phyloP scores from a whole-genome alignment of 2,888 invertebrate genomes.

The Tenthredo distinguenda region DNA sequence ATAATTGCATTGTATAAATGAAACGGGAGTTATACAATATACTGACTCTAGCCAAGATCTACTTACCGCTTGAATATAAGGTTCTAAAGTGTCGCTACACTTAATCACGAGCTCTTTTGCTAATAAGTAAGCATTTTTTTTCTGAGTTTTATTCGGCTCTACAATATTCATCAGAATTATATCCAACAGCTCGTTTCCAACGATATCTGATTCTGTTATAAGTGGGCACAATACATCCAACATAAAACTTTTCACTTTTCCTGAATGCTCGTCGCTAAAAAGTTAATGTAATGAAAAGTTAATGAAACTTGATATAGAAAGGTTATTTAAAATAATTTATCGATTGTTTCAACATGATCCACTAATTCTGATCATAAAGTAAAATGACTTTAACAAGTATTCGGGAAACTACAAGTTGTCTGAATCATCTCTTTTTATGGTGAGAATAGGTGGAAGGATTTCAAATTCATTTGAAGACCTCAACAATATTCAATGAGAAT shows the following conservation, averaged over 20 bases:
- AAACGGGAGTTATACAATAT: conserved; percentile 4
- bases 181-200: conserved; percentile 96
- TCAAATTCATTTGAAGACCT: not conserved
- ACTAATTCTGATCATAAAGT: not conserved
- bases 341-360: not conserved
- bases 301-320: not conserved
- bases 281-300: conserved; percentile 37
- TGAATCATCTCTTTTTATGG: not conserved
- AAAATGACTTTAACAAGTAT: not conserved
- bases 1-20: not conserved
- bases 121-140: conserved; percentile 92
- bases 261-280: conserved; percentile 94
- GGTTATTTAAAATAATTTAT: not conserved
- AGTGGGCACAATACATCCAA: conserved; percentile 96
- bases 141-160: conserved; percentile 94
- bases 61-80: conserved; percentile 95
- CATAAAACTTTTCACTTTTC: conserved; percentile 98
- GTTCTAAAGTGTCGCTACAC: conserved; percentile 95
- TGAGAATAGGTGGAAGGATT: not conserved
- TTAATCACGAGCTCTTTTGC: conserved; percentile 96
- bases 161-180: conserved; percentile 96
- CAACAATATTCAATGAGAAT: not conserved
- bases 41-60: not conserved
- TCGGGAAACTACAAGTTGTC: not conserved
- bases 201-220: conserved; percentile 96